A percentile compares a stretch with the other conserved stretches of the same genome.
phyloP scores from a whole-genome alignment of 2,797 vertebrate species.

The Bucorvus abyssinicus region DNA sequence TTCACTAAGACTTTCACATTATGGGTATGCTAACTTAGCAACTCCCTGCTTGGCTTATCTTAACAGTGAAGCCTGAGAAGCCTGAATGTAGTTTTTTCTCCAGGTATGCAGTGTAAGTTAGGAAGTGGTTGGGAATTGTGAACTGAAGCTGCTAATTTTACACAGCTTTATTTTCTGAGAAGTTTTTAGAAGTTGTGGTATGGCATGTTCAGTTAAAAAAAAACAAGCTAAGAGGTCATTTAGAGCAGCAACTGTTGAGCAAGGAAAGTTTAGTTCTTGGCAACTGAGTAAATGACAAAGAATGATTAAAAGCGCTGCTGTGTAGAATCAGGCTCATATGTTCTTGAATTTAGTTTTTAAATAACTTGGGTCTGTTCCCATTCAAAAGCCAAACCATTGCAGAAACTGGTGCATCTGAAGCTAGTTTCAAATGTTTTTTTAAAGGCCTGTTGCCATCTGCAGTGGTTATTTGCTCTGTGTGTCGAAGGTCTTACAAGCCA shows the following conservation, averaged over 20 bases:
- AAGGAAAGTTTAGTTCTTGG: conserved; percentile 50
- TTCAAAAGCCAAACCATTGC: conserved; percentile 40
- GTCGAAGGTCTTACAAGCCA: neutral
- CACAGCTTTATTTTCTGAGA: neutral
- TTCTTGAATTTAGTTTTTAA: conserved; percentile 66
- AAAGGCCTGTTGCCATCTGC: neutral
- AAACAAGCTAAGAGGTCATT: neutral
- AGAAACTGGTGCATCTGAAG: conserved; percentile 18
- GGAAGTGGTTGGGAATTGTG: neutral
- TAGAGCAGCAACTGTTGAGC: neutral
- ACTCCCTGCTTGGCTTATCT: neutral
- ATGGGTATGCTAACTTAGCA: neutral
- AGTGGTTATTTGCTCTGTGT: neutral
- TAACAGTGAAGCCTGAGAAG: neutral
- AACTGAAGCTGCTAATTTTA: neutral
- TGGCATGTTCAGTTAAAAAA: neutral
- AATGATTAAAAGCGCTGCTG: conserved; percentile 58
- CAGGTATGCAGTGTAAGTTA: neutral
- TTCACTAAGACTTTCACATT: neutral
- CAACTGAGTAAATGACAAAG: conserved; percentile 63
- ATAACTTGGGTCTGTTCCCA: conserved; percentile 57
- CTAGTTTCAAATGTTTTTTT: neutral
- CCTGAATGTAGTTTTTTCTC: neutral
- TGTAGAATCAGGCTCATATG: conserved; percentile 63
- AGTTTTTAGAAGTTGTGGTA: neutral